Base-by-base conservation (phyloP, 2,888 invertebrate genomes). In the Myathropa florea region DNA sequence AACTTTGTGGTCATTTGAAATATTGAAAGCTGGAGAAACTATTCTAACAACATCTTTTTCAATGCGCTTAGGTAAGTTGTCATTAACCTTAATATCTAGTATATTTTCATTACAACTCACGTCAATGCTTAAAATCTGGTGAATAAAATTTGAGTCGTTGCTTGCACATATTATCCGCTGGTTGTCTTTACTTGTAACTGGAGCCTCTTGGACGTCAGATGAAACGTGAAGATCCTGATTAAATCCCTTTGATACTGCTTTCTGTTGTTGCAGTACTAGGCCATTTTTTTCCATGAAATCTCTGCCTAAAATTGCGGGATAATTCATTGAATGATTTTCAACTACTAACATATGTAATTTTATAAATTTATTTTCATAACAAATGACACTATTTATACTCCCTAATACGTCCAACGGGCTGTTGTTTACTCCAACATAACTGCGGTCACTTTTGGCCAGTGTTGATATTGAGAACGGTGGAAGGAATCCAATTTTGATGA, bases 81-180 rank as follows among this genome's bases (percentile, higher is more conserved):
- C 30, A 46, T 79, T 79, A 14, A 63, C 39, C 28, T 78, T 60
- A 30, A 61, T 3, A 24, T 60, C 39, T 30, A 73, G 26, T 26
- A 33, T 46, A 36, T 28, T 33, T 10, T 63, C 21, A 28, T 33
- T n/a, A 33, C 36, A 6, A 7, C 55, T 64, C 7, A 73, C 24
- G 14, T 73, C 63, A 63, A 55, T 73, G 23, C 53, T 63, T n/a
- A 68, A 55, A 24, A 77, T 36, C 9, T 68, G 61, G 12, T 30
- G 21, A 21, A 60, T n/a, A 23, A 76, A 28, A 14, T n/a, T n/a
- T n/a, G n/a, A n/a, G n/a, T n/a, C n/a, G n/a, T n/a, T n/a, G n/a
- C n/a, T n/a, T n/a, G n/a, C n/a, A n/a, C n/a, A n/a, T n/a, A n/a
- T n/a, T n/a, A n/a, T n/a, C n/a, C n/a, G n/a, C n/a, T n/a, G n/a